Base-by-base conservation (phyloP, 1,140 invertebrate species). In the Ooceraea biroi region DNA sequence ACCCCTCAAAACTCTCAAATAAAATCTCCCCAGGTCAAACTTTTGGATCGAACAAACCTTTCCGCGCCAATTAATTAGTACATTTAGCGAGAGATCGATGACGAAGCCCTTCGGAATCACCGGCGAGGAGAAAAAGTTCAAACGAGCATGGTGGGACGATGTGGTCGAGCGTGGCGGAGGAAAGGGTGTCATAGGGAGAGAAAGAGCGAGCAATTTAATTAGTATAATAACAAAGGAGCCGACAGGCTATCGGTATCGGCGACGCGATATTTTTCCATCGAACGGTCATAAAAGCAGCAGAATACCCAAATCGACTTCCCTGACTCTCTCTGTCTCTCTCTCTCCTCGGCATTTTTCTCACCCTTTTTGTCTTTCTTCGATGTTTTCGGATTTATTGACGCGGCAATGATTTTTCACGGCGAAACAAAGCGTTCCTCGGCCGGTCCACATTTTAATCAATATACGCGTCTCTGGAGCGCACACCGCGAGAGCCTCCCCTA, bases 391-490 rank as follows among this genome's bases (percentile, higher is more conserved):
- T 94, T 36, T 36, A 36, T 36, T 93, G 93, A 85, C 91, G 86
- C 63, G 86, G 85, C 88, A 89, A 93, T 93, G 91, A 92, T 92
- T 94, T 92, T 92, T 57, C 80, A 30, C 80, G 27, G 84, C 84
- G 90, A 92, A 93, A 94, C 93, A 94, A 94, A 94, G 92, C 89
- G 76, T 90, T 91, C 91, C 85, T 91, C 90, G 86, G 80, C 22
- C 85, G 63, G 87, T 93, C 72, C 91, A 92, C 91, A 93, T 92
- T 94, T 94, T 94, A 93, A 94, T 94, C 92, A 94, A 94, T 94
- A 93, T 85, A 85, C 55, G 52, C 48, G 82, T 74, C 72, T 55
- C 69, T 66, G 48, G 48, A 58, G 46, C 60, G 72, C 52, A 41
- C 52, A 60, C 30, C 58, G 52, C 80, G 61, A 82, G 25, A 36